Evolutionary conservation across 1,140 invertebrate species (phyloP).

Genomic region (Antheraea mylitta): DNA sequence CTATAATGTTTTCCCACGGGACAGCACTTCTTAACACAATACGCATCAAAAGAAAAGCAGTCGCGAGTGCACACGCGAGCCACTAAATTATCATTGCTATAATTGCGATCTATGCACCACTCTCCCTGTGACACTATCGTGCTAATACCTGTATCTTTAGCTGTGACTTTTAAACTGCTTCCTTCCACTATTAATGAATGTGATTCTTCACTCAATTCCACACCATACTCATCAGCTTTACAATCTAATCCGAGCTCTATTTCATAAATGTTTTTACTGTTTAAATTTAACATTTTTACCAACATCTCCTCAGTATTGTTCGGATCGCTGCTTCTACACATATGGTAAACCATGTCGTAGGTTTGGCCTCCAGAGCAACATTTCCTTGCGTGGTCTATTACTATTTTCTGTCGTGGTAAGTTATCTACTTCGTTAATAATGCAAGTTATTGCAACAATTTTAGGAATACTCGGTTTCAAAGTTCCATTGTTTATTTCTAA

Average conservation of each 20-base stretch:
- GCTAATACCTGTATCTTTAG: slow-evolving; percentile 26
- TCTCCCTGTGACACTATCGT: slow-evolving; percentile 39
- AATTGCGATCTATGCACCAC: slow-evolving; percentile 65
- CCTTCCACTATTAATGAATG: slow-evolving; percentile 41
- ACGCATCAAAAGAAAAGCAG: slow-evolving; percentile 53
- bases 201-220: slow-evolving; percentile 43
- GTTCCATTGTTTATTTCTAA: slow-evolving; percentile 47
- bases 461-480: slow-evolving; percentile 50
- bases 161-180: slow-evolving; percentile 38
- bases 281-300: slow-evolving; percentile 31
- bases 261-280: slow-evolving; percentile 43
- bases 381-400: slow-evolving; percentile 48
- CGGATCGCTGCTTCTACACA: slow-evolving; percentile 37
- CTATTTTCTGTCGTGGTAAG: slow-evolving; percentile 23
- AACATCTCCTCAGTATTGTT: slow-evolving; percentile 34
- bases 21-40: slow-evolving; percentile 70
- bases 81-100: slow-evolving; percentile 31
- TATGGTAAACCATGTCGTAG: slow-evolving; percentile 44
- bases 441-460: slow-evolving; percentile 54
- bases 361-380: slow-evolving; percentile 54
- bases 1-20: slow-evolving; percentile 61
- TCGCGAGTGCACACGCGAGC: slow-evolving; percentile 56
- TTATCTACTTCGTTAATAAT: slow-evolving; percentile 35
- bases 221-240: slow-evolving; percentile 50
- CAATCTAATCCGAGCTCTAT: slow-evolving; percentile 50